These are phyloP conservation scores for Conops quadrifasciatus DNA, from an alignment of 2,888 invertebrate species.

Conservation along the genomic window DNA sequence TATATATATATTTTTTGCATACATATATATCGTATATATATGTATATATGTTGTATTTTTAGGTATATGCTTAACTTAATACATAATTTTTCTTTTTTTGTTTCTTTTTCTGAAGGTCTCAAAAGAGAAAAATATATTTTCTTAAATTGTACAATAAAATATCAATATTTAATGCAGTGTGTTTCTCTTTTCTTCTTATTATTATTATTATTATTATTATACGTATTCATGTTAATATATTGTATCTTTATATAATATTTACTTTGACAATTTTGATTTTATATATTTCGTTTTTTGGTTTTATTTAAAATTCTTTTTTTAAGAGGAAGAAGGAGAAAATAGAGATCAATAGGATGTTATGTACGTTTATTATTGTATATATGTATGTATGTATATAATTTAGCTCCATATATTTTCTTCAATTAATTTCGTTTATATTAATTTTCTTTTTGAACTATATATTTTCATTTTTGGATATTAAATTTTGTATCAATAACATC, in stretches of 20 bases:
- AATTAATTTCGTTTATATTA: neutral
- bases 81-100: too few species aligned
- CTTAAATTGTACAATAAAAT: slow-evolving; percentile 32
- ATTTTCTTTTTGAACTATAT: slow-evolving; percentile 2
- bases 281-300: slow-evolving; percentile 28
- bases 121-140: slow-evolving; percentile 40
- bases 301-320: slow-evolving; percentile 18
- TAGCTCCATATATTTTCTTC: slow-evolving; percentile 12
- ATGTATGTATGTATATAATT: slow-evolving; percentile 21
- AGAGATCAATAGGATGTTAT: slow-evolving; percentile 52
- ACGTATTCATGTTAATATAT: neutral
- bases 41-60: neutral
- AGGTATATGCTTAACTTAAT: neutral
- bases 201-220: neutral
- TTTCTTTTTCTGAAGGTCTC: slow-evolving; percentile 28
- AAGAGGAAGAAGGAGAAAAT: slow-evolving; percentile 54
- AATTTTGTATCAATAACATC: neutral
- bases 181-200: slow-evolving; percentile 16
- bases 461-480: neutral
- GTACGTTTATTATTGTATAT: slow-evolving; percentile 15
- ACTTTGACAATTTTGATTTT: slow-evolving; percentile 30
- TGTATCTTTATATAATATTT: slow-evolving; percentile 33
- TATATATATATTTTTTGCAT: neutral
- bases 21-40: neutral
- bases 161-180: neutral